A percentile compares a stretch with the other conserved stretches of the same genome.
These are phyloP conservation scores for Potamarius usumacintae DNA, from an alignment of 2,113 vertebrate species.

Conservation along the genomic window DNA sequence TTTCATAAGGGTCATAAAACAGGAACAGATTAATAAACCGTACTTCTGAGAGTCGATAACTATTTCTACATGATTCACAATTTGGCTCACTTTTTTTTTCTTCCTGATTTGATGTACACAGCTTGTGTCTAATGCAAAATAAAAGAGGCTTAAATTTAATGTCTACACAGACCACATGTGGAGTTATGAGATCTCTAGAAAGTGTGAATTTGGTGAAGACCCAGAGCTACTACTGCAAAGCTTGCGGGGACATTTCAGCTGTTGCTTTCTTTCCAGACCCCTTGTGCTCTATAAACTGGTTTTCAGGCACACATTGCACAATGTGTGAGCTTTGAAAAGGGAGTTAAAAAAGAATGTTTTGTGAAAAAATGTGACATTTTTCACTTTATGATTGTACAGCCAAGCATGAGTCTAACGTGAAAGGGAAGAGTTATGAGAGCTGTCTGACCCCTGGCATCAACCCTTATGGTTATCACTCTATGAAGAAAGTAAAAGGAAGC, in stretches of 20 bases:
- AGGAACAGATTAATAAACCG: constrained; percentile 5
- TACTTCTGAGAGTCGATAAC: background rate
- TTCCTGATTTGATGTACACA: constrained; percentile 20
- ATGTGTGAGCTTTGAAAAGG: background rate
- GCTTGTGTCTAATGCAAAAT: constrained; percentile 19
- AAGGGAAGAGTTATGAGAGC: constrained; percentile 18
- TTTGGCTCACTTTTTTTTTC: background rate
- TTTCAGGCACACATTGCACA: constrained; percentile 2
- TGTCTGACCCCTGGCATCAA: constrained; percentile 23
- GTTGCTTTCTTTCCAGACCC: constrained; percentile 3
- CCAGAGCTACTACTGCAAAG: constrained; percentile 63
- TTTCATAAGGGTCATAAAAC: background rate
- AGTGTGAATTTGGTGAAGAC: constrained; percentile 71
- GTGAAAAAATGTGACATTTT: constrained; percentile 22
- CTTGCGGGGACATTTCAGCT: constrained; percentile 5
- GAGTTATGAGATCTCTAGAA: constrained; percentile 71
- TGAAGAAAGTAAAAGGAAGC: background rate
- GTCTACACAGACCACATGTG: constrained; percentile 71
- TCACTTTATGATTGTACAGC: constrained; percentile 5
- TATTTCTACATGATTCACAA: background rate
- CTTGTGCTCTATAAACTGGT: background rate
- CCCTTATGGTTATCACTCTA: background rate
- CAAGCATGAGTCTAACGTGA: constrained; percentile 9
- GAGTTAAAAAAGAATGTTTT: background rate
- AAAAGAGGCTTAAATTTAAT: constrained; percentile 63